These are phyloP conservation scores for Drosophila helvetica DNA, from an alignment of 2,888 invertebrate genomes.

Conservation along the genomic window DNA sequence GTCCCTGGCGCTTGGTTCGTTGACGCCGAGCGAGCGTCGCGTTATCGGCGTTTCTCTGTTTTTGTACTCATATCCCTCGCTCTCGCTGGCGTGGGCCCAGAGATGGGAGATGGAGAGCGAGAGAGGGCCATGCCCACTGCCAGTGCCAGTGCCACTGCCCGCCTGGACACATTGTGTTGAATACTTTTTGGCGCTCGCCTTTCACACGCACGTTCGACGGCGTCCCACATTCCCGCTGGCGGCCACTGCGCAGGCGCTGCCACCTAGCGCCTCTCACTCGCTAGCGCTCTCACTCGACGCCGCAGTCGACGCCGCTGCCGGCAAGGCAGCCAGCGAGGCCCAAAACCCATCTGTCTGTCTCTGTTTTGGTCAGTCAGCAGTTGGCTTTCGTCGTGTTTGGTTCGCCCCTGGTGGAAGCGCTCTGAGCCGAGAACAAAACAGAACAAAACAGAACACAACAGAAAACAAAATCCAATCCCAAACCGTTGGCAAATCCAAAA, in stretches of 20 bases:
- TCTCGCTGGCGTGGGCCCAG: conserved; percentile 25
- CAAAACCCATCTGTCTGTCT: conserved; percentile 83
- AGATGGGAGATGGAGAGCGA: too few relatives aligned
- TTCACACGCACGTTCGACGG: conserved; percentile 76
- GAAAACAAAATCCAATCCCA: conserved; percentile 10
- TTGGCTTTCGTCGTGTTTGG: conserved; percentile 83
- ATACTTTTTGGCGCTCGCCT: conserved; percentile 77
- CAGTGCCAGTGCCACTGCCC: not conserved
- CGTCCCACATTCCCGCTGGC: conserved; percentile 68
- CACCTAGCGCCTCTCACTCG: conserved; percentile 43
- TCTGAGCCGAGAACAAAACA: conserved; percentile 48
- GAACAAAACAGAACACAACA: conserved; percentile 12
- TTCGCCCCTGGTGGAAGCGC: conserved; percentile 64
- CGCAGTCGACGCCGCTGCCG: conserved; percentile 53
- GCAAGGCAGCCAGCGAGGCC: conserved; percentile 53
- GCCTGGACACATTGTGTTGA: conserved; percentile 70
- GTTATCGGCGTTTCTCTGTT: conserved; percentile 83
- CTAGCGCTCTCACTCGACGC: conserved; percentile 41
- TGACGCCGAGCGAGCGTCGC: conserved; percentile 60
- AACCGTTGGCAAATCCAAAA: conserved; percentile 22
- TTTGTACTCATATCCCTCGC: conserved; percentile 81
- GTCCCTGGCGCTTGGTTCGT: conserved; percentile 55
- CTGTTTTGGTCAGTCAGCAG: conserved; percentile 85
- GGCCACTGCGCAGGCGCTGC: conserved; percentile 54
- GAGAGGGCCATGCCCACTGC: conserved; percentile 7